Evolutionary conservation across 2,797 vertebrate genomes (phyloP).

Genomic region (Ctenopoma multispine): DNA sequence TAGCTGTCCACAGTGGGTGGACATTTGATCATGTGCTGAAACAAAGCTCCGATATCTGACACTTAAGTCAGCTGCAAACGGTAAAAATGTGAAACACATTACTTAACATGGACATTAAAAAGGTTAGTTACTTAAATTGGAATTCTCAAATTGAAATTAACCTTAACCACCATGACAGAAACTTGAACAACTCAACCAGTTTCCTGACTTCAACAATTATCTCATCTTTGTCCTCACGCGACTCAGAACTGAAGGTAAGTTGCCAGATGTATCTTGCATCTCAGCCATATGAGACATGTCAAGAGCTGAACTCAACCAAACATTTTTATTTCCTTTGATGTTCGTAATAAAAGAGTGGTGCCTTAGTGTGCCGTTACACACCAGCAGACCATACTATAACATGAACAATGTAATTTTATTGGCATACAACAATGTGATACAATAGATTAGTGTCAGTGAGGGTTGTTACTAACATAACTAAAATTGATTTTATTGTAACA

Average conservation of each 20-base stretch:
- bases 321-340: neutral
- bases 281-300: neutral
- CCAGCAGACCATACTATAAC: neutral
- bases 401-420: neutral
- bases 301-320: neutral
- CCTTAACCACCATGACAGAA: constrained; percentile 88
- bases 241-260: constrained; percentile 93
- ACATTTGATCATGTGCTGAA: neutral
- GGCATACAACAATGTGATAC: too few species aligned
- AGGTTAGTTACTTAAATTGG: neutral
- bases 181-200: constrained; percentile 96
- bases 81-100: neutral
- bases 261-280: neutral
- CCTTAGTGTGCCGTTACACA: too few species aligned
- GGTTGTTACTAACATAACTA: too few species aligned
- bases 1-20: neutral
- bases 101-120: neutral
- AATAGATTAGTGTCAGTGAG: too few species aligned
- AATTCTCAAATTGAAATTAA: constrained; percentile 22
- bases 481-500: too few species aligned
- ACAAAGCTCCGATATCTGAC: neutral
- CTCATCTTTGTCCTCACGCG: constrained; percentile 95
- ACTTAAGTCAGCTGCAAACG: neutral
- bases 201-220: constrained; percentile 97
- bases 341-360: neutral